Percentiles rank a stretch among this genome's conserved stretches.
These are phyloP conservation scores for Corvus moneduloides DNA, from an alignment of 2,113 vertebrate genomes.

Conservation along the genomic window DNA sequence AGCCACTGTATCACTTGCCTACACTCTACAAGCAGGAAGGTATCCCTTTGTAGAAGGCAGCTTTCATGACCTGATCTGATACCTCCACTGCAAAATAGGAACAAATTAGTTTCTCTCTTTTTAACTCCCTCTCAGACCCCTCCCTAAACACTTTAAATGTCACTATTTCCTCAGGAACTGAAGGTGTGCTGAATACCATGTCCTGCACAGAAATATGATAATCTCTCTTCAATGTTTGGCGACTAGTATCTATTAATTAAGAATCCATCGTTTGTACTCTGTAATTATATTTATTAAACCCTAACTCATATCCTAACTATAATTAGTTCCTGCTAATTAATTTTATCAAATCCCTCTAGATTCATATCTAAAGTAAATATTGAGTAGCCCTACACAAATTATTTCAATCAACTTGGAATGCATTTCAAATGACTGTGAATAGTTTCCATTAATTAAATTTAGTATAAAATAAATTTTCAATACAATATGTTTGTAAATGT, in stretches of 20 bases:
- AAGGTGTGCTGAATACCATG: conserved; percentile 65
- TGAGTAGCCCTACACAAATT: conserved; percentile 82
- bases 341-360: conserved; percentile 81
- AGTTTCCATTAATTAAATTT: conserved; percentile 75
- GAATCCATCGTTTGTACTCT: conserved; percentile 74
- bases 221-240: conserved; percentile 73
- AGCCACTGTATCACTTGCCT: not conserved
- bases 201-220: conserved; percentile 74
- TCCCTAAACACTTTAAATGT: not conserved
- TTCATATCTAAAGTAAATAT: conserved; percentile 84
- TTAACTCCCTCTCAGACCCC: not conserved
- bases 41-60: not conserved
- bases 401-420: conserved; percentile 78
- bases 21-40: not conserved
- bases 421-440: conserved; percentile 76
- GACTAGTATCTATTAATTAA: conserved; percentile 81
- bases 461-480: conserved; percentile 72
- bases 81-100: conserved; percentile 8
- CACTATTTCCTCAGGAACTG: conserved; percentile 2
- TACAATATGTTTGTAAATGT: conserved; percentile 68
- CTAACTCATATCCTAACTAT: conserved; percentile 81
- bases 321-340: conserved; percentile 84
- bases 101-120: conserved; percentile 57
- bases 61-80: not conserved
- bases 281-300: conserved; percentile 83